A percentile compares a stretch with the other conserved stretches of the same genome.
These are phyloP conservation scores for Nemoura dubitans DNA, from an alignment of 2,888 invertebrate species.

Conservation along the genomic window DNA sequence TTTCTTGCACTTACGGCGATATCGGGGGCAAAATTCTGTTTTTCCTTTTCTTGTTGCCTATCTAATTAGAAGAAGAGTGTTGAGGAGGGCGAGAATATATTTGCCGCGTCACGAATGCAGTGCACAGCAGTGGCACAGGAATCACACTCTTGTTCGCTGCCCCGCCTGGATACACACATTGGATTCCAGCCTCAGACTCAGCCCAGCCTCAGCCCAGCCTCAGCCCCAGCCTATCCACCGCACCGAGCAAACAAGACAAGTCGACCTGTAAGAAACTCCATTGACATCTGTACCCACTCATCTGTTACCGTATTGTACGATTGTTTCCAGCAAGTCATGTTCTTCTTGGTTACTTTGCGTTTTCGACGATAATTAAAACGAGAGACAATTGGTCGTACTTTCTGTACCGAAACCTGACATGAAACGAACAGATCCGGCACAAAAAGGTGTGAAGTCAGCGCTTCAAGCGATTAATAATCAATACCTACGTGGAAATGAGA, in stretches of 20 bases:
- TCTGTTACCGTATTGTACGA: slow-evolving; percentile 24
- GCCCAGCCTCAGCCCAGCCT: not conserved
- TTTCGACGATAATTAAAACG: slow-evolving; percentile 29
- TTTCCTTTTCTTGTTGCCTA: not conserved
- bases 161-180: slow-evolving; percentile 19
- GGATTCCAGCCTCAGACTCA: not conserved
- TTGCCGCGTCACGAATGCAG: not conserved
- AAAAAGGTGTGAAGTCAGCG: not conserved
- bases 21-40: not conserved
- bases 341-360: slow-evolving; percentile 35
- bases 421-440: slow-evolving; percentile 23
- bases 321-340: slow-evolving; percentile 37
- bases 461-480: not conserved
- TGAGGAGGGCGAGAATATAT: not conserved
- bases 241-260: not conserved
- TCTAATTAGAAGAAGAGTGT: slow-evolving; percentile 1
- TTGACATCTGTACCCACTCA: slow-evolving; percentile 30
- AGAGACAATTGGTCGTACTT: slow-evolving; percentile 9
- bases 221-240: not conserved
- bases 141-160: slow-evolving; percentile 16
- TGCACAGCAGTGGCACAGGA: not conserved
- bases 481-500: not conserved
- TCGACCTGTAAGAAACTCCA: slow-evolving; percentile 3
- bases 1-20: not conserved
- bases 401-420: slow-evolving; percentile 5